Conservation (phyloP, 2,888 invertebrate species). For the Drosophila anceps region DNA sequence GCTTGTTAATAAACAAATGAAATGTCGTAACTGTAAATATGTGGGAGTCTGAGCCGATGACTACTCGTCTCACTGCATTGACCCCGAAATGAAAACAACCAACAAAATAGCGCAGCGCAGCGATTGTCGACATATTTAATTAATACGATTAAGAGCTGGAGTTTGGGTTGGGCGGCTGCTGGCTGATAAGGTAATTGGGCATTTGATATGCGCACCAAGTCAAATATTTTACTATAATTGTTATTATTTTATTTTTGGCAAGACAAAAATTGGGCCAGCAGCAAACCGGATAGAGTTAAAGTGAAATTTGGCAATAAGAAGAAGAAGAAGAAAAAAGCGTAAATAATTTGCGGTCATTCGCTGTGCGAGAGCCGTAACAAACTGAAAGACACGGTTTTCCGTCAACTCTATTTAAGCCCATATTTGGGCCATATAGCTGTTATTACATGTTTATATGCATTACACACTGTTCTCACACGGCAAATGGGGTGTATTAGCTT, state of each 20-base stretch:
- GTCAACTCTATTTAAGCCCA: constrained; percentile 11
- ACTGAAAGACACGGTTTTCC: constrained; percentile 20
- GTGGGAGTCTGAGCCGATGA: constrained; percentile 23
- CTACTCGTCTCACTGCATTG: constrained; percentile 28
- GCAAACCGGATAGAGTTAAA: constrained; percentile 20
- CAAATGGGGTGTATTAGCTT: not conserved
- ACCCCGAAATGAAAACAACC: constrained; percentile 32
- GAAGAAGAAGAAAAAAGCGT: not conserved
- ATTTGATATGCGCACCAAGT: not conserved
- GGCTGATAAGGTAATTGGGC: constrained; percentile 34
- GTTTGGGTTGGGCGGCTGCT: not conserved
- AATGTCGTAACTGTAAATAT: constrained; percentile 21
- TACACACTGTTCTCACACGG: not conserved
- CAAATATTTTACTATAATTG: constrained; percentile 2
- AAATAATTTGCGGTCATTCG: constrained; percentile 16
- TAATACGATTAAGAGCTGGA: constrained; percentile 38
- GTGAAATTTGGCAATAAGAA: constrained; percentile 49
- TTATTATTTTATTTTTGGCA: not conserved
- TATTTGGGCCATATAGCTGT: constrained; percentile 18
- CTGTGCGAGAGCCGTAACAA: constrained; percentile 32
- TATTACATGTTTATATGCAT: constrained; percentile 19
- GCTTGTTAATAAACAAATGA: constrained; percentile 11
- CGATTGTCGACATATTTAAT: constrained; percentile 48
- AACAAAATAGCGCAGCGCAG: no score
- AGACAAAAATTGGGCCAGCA: constrained; percentile 15